Evolutionary conservation across 1,140 invertebrate species (phyloP), one percentile per base, ranked within the genome.

Genomic region (Leptinotarsa texana): DNA sequence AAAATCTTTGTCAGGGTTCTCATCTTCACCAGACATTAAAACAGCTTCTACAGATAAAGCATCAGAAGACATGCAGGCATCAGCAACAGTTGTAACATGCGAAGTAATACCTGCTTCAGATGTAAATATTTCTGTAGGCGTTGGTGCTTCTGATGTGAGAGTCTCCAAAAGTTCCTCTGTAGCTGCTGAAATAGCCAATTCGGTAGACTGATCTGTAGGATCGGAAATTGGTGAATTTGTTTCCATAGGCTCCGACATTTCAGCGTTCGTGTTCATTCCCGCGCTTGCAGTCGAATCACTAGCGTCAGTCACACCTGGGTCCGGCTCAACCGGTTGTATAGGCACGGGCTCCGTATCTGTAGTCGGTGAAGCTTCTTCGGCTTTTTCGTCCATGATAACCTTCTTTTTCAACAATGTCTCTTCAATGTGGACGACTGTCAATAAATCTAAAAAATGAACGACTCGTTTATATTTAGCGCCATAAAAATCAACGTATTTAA

Each of bases 391-490:
- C 68, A 69, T 69, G n/a, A 24, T 42, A 18, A 69, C 8, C n/a
- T 1, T 4, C 5, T 24, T 57, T 57, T 17, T 57, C 51, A 57
- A 57, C 4, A 13, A 15, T 17, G 6, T 57, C 6, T n/a, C 15
- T 57, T 57, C 1, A 57, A 17, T 48, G 71, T 74, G 13, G 70
- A 21, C 33, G 22, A 17, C 27, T 77, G 73, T 63, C 57, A 13
- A 33, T 73, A 33, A 73, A 73, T 70, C 61, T 77, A 73, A 69
- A 75, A 75, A 49, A 68, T 77, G n/a, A 47, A 47, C 15, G 17
- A 57, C 13, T n/a, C 24, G 27, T 77, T 79, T 78, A 75, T 78
- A 81, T 78, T 78, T 79, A 81, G 78, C 78, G 78, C 76, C 78
- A 80, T 49, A 22, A 75, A 77, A 69, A 77, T 68, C 63, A 51